A percentile compares a stretch with the other conserved stretches of the same genome.
Conservation (phyloP, 1,140 invertebrate species). For the Drosophila carrolli region DNA sequence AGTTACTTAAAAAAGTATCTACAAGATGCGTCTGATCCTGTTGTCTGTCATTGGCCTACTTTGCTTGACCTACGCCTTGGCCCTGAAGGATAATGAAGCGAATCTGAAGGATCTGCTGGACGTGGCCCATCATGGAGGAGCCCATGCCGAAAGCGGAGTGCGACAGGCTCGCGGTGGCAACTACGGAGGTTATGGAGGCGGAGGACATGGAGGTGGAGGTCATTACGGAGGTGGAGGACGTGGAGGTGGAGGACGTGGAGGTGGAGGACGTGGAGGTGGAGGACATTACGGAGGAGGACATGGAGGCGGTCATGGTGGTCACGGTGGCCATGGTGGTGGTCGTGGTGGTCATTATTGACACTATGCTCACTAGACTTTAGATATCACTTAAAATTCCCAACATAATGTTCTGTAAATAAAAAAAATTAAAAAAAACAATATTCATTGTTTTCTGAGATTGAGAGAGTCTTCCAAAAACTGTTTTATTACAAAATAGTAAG, state of each 20-base stretch:
- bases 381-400: not conserved
- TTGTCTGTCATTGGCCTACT: constrained; percentile 31
- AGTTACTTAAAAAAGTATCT: constrained; percentile 1
- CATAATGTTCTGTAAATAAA: constrained; percentile 1
- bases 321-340: constrained; percentile 1
- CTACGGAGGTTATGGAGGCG: constrained; percentile 14
- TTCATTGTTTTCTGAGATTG: not conserved
- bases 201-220: constrained; percentile 9
- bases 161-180: constrained; percentile 26
- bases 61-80: constrained; percentile 31
- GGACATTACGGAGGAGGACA: constrained; percentile 15
- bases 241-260: constrained; percentile 5
- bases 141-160: constrained; percentile 48
- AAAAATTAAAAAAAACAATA: not conserved
- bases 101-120: constrained; percentile 24
- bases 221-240: constrained; percentile 6
- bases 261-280: constrained; percentile 2
- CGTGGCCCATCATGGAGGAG: constrained; percentile 47
- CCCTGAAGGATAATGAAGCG: constrained; percentile 9
- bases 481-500: no score
- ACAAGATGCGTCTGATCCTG: constrained; percentile 48
- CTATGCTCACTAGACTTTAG: constrained; percentile 4
- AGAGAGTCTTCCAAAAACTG: no score
- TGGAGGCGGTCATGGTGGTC: not conserved
- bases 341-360: constrained; percentile 1